Evolutionary conservation across 2,888 invertebrate species (phyloP).

Genomic region (Entomobrya multifasciata): DNA sequence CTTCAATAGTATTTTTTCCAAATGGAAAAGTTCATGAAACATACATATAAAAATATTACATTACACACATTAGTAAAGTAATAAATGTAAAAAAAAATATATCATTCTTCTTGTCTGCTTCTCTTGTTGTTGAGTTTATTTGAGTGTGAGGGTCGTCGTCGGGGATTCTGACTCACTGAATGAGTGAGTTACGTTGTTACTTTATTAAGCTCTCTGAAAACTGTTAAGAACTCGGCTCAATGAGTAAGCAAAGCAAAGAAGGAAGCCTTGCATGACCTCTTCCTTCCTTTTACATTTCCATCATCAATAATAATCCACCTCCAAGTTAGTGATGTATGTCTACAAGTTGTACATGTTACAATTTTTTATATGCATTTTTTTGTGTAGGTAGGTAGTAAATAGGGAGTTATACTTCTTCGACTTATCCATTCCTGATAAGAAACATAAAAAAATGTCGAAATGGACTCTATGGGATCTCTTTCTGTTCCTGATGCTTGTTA

Average conservation of each 20-base stretch:
- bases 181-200: too few relatives aligned
- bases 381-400: background rate
- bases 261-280: conserved; percentile 65
- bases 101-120: background rate
- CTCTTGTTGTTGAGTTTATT: conserved; percentile 22
- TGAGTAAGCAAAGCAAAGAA: conserved; percentile 49
- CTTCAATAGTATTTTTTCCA: too few relatives aligned
- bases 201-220: background rate
- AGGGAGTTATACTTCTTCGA: background rate
- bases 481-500: background rate
- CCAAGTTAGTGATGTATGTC: conserved; percentile 30
- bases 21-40: too few relatives aligned
- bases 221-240: conserved; percentile 24
- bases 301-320: conserved; percentile 47
- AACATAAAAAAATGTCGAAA: conserved; percentile 26
- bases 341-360: background rate
- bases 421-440: conserved; percentile 43
- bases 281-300: conserved; percentile 64
- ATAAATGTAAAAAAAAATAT: background rate
- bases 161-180: too few relatives aligned
- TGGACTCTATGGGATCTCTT: conserved; percentile 31
- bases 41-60: too few relatives aligned
- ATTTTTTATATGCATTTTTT: background rate
- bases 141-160: conserved; percentile 26
- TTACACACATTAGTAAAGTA: too few relatives aligned